phyloP scores from a whole-genome alignment of 2,888 invertebrate genomes.

The Bombylius discolor region DNA sequence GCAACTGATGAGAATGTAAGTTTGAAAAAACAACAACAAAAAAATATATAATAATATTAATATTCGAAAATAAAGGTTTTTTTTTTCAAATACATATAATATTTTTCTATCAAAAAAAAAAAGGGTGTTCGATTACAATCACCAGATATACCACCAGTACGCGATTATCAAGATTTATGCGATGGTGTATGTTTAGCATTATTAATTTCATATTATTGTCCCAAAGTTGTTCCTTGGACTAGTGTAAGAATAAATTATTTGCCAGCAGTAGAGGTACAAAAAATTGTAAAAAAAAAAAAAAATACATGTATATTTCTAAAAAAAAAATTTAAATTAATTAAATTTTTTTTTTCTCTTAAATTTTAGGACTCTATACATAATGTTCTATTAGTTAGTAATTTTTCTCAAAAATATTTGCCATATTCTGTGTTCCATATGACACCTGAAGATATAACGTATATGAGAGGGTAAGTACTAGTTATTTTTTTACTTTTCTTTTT shows the following conservation, averaged over 20 bases:
- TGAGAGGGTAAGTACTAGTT: slow-evolving; percentile 60
- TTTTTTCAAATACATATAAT: not conserved
- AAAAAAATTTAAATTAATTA: not conserved
- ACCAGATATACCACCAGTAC: slow-evolving; percentile 54
- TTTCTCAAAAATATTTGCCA: slow-evolving; percentile 74
- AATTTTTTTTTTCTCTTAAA: not conserved
- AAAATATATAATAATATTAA: not conserved
- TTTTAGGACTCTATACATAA: slow-evolving; percentile 76
- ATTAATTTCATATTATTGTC: slow-evolving; percentile 83
- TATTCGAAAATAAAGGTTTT: not conserved
- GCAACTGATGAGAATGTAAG: slow-evolving; percentile 31
- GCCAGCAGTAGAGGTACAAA: slow-evolving; percentile 30
- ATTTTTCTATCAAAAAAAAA: slow-evolving; percentile 16
- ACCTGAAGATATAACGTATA: slow-evolving; percentile 90
- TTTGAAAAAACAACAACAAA: not conserved
- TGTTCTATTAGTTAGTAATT: slow-evolving; percentile 73
- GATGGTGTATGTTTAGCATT: slow-evolving; percentile 83
- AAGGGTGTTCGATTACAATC: slow-evolving; percentile 44
- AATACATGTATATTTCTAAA: too few relatives aligned
- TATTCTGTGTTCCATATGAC: slow-evolving; percentile 84
- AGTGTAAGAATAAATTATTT: slow-evolving; percentile 44
- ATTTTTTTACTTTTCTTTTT: too few relatives aligned
- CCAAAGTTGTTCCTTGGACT: slow-evolving; percentile 59
- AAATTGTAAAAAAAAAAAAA: not conserved
- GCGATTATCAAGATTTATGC: slow-evolving; percentile 75